These are phyloP conservation scores for Nephrotoma guestfalica DNA, from an alignment of 2,888 invertebrate genomes.

Conservation along the genomic window DNA sequence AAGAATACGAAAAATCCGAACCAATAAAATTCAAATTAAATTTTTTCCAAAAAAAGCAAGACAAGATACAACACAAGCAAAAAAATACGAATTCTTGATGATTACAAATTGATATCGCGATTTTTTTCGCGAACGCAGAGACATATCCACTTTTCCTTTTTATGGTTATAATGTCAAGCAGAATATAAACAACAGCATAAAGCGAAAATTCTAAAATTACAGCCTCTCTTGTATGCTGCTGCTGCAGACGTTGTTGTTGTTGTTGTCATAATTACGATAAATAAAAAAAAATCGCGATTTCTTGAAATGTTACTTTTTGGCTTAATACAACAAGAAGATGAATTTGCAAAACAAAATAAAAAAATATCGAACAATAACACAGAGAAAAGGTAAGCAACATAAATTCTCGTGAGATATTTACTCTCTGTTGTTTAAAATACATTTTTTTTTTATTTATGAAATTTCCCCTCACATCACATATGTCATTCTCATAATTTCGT, in stretches of 20 bases:
- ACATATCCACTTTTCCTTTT: neutral
- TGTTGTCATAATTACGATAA: neutral
- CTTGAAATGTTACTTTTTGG: neutral
- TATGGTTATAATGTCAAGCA: neutral
- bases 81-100: neutral
- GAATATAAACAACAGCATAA: neutral
- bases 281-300: neutral
- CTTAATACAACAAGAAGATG: neutral
- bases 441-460: neutral
- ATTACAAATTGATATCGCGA: neutral
- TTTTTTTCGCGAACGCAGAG: neutral
- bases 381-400: neutral
- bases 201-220: neutral
- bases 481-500: neutral
- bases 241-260: neutral
- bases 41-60: neutral
- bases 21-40: neutral
- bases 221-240: neutral
- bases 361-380: neutral
- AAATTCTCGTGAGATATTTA: neutral
- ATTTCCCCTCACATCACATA: neutral
- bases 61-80: neutral
- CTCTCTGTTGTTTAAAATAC: neutral
- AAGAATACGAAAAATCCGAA: neutral
- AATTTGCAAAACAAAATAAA: neutral